Evolutionary conservation across 2,113 vertebrate genomes (phyloP), one percentile per base, ranked within the genome.

Genomic region (Pelusios castaneus): DNA sequence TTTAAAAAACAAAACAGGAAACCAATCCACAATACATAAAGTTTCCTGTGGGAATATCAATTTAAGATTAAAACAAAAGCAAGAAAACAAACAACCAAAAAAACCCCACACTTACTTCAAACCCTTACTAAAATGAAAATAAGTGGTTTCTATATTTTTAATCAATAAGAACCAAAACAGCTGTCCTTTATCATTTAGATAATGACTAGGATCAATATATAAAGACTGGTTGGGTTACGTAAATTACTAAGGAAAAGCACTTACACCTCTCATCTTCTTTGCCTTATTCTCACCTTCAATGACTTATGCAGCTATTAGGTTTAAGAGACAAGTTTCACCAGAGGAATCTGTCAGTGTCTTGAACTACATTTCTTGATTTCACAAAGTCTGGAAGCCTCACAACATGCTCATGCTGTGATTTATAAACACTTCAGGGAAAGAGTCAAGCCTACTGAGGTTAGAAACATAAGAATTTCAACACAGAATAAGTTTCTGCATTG

Each of bases 401-500:
- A 58, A 43, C 41, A 7, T 82, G 24, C 27, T 58, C 38, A 56
- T 43, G 27, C 38, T 56, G 55, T 81, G 25, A 58, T 41, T 55
- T 81, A 81, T 81, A 58, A 58, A 54, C 54, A 56, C 27, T 81
- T 77, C 25, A 63, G 19, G 22, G 8, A 1, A 80, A 87, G 3
- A 4, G 1, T 34, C 1, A 22, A 86, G 10, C 4, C 67, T 63
- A 8, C 7, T 73, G 54, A 89, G 24, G 4, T 82, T 85, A 80
- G 11, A 88, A 67, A 70, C 43, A 5, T 0, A 67, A 85, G 77
- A 73, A 91, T 85, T 82, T 94, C 12, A 51, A 45, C 83, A 45
- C 43, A 1, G 1, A 86, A 0, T 5, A 82, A 58, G 5, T n/a
- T 56, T 2, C 0, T 88, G 1, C 56, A 63, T 2, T 38, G 34